These are phyloP conservation scores for fruit fly (Drosophila melanogaster) DNA, from an alignment of 1,140 invertebrate species.

Conservation along the genomic window Release_6_plus_ISO1_MT NT_033777.3:14975001-14975500, in stretches of 20 bases:
- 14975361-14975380: conserved; percentile 4
- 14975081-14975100: neutral
- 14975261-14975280: conserved; percentile 22
- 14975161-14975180: conserved; percentile 6
- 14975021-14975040: no score
- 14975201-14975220: conserved; percentile 26
- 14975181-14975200: neutral
- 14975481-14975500: conserved; percentile 51
- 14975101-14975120: neutral
- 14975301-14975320: conserved; percentile 35
- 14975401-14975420: conserved; percentile 55
- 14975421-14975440: conserved; percentile 11
- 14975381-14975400: conserved; percentile 60
- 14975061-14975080: no score
- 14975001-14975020: neutral
- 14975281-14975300: conserved; percentile 15
- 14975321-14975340: conserved; percentile 43
- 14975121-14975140: neutral
- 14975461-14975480: conserved; percentile 37
- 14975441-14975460: conserved; percentile 26
- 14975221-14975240: conserved; percentile 9
- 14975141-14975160: neutral
- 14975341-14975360: conserved; percentile 30
- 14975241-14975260: neutral
- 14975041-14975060: no score